Evolutionary conservation across 1,140 invertebrate genomes (phyloP).

Genomic region (Leptinotarsa lineolata): DNA sequence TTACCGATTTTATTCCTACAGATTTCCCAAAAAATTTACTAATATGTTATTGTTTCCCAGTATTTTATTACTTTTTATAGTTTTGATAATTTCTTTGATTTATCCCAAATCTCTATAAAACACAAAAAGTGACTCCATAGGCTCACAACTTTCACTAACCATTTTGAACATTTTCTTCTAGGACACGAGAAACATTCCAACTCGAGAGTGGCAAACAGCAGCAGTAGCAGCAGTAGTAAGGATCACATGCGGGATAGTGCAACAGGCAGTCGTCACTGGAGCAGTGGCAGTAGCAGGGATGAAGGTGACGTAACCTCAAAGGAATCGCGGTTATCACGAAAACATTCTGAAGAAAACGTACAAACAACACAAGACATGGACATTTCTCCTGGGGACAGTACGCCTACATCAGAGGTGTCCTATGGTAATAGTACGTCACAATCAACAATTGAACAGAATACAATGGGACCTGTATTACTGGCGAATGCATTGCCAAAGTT

Average conservation of each 20-base stretch:
- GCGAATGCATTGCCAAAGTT: conserved; percentile 73
- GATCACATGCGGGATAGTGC: conserved; percentile 42
- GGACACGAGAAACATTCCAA: conserved; percentile 80
- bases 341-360: conserved; percentile 45
- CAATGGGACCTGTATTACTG: conserved; percentile 62
- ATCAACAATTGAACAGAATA: conserved; percentile 37
- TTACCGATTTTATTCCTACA: too few species aligned
- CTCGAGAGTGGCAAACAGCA: conserved; percentile 64
- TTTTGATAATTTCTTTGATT: too few species aligned
- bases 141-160: too few species aligned
- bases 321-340: conserved; percentile 46
- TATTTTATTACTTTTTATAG: too few species aligned
- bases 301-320: conserved; percentile 49
- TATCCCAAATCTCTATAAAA: too few species aligned
- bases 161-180: conserved; percentile 42
- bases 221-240: conserved; percentile 54
- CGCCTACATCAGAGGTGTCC: conserved; percentile 72
- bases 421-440: conserved; percentile 47
- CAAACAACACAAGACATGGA: conserved; percentile 74
- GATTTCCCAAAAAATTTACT: too few species aligned
- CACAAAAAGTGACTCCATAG: too few species aligned
- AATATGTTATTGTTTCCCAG: too few species aligned
- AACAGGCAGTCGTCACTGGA: conserved; percentile 49
- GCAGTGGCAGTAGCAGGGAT: conserved; percentile 43
- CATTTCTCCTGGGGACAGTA: conserved; percentile 82